These are phyloP conservation scores for Drosophila ananassae DNA, from an alignment of 1,140 invertebrate species.

Conservation along the genomic window DNA sequence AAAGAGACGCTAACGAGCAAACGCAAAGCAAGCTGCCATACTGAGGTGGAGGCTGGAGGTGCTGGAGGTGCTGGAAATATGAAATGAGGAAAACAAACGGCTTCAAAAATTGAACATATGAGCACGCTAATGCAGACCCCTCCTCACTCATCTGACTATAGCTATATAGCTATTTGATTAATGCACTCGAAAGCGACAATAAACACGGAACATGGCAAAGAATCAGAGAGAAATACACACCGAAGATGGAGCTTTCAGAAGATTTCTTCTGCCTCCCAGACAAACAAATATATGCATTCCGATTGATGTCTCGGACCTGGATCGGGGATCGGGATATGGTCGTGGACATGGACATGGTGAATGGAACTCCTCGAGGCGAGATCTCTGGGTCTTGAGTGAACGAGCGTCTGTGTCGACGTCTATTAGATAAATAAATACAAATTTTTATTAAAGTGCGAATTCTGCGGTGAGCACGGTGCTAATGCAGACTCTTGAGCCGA, in stretches of 20 bases:
- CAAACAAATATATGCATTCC: constrained; percentile 74
- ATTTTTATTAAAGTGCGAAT: constrained; percentile 80
- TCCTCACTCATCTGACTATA: neutral
- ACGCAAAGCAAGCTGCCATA: neutral
- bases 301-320: constrained; percentile 17
- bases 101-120: constrained; percentile 48
- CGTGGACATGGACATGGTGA: neutral
- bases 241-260: constrained; percentile 1
- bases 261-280: constrained; percentile 24
- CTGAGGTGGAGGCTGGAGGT: neutral
- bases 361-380: constrained; percentile 10
- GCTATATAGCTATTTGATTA: constrained; percentile 69
- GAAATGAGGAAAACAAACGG: constrained; percentile 45
- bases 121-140: constrained; percentile 63
- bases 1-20: constrained; percentile 62
- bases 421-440: constrained; percentile 80
- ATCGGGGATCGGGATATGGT: neutral
- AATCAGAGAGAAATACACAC: constrained; percentile 8
- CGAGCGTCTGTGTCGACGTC: constrained; percentile 51
- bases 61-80: constrained; percentile 20
- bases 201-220: constrained; percentile 59
- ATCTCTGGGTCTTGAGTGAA: constrained; percentile 29
- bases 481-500: constrained; percentile 36
- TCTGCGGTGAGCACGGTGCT: constrained; percentile 62
- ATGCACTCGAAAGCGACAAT: constrained; percentile 80